phyloP scores from a whole-genome alignment of 2,797 vertebrate genomes.

The Miichthys miiuy region DNA sequence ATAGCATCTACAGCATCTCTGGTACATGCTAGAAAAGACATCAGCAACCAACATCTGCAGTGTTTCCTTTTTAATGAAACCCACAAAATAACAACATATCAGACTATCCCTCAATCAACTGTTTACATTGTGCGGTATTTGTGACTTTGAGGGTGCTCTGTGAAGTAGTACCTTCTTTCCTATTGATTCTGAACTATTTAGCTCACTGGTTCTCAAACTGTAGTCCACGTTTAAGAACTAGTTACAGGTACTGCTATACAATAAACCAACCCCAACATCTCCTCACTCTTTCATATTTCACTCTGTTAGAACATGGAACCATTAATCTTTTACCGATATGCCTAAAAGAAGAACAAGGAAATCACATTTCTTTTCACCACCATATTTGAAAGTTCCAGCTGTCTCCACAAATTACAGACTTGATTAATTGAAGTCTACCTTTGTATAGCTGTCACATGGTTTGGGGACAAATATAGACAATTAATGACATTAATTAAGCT shows the following conservation, averaged over 20 bases:
- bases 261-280: not conserved
- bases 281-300: not conserved
- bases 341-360: no score
- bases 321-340: not conserved
- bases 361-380: no score
- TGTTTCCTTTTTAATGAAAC: not conserved
- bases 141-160: not conserved
- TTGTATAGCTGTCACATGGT: not conserved
- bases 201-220: not conserved
- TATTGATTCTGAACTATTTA: not conserved
- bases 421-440: not conserved
- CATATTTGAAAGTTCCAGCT: not conserved
- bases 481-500: not conserved
- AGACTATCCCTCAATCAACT: no score
- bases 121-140: not conserved
- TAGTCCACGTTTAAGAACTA: no score
- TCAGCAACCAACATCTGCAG: not conserved
- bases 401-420: not conserved
- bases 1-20: not conserved
- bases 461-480: not conserved
- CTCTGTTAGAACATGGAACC: not conserved
- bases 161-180: not conserved
- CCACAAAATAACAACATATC: not conserved
- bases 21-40: not conserved
- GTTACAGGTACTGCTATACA: not conserved